phyloP scores from a whole-genome alignment of 2,113 vertebrate genomes.

The Tauraco erythrolophus region DNA sequence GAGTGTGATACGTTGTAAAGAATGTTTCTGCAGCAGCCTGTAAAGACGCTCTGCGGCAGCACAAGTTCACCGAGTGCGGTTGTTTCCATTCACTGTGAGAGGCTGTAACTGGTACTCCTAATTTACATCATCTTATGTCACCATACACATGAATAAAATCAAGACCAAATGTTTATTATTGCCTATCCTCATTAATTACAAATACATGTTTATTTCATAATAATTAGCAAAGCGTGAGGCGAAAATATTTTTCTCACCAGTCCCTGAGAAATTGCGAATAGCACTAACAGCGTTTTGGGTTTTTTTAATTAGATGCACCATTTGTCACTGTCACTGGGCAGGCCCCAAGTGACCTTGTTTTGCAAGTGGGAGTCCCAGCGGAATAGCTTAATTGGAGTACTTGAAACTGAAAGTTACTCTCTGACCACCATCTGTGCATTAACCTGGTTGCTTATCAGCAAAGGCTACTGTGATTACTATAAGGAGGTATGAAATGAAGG shows the following conservation, averaged over 20 bases:
- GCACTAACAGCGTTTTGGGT: neutral
- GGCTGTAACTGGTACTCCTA: neutral
- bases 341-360: constrained; percentile 24
- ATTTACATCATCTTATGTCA: neutral
- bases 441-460: neutral
- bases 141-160: neutral
- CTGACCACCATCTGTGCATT: constrained; percentile 13
- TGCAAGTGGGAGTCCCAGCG: constrained; percentile 37
- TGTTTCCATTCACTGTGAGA: neutral
- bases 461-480: neutral
- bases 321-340: neutral
- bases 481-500: neutral
- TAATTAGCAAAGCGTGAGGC: neutral
- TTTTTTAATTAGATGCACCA: neutral
- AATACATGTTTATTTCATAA: neutral
- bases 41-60: neutral
- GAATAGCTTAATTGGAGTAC: constrained; percentile 65
- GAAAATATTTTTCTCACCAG: neutral
- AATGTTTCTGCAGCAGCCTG: neutral
- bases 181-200: neutral
- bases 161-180: neutral
- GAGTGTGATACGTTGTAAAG: neutral
- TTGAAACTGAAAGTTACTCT: constrained; percentile 12
- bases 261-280: neutral
- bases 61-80: neutral